Evolutionary conservation across 2,797 vertebrate genomes (phyloP).

Genomic region (Melopsittacus undulatus): DNA sequence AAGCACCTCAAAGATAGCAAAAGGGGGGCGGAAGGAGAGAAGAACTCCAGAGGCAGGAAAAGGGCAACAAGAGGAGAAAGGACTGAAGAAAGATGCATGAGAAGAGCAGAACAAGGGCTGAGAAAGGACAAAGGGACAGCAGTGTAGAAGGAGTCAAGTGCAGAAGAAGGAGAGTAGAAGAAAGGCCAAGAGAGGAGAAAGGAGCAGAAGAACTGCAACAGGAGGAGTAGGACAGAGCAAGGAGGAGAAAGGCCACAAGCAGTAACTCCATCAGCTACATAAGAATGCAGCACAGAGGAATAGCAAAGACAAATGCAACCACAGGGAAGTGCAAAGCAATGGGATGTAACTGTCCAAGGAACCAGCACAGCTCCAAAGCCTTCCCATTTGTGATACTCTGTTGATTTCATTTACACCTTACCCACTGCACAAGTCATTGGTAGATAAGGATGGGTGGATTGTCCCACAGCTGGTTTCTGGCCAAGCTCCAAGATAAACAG

Average conservation of each 20-base stretch:
- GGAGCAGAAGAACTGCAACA: neutral
- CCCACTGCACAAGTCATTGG: conserved; percentile 79
- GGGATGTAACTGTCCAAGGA: neutral
- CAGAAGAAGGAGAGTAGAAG: neutral
- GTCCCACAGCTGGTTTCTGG: conserved; percentile 74
- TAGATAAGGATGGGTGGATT: conserved; percentile 77
- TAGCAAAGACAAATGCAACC: neutral
- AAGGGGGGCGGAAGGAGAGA: no score
- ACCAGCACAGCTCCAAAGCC: neutral
- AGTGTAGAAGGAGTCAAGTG: no score
- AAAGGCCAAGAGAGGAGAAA: neutral
- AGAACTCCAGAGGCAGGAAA: no score
- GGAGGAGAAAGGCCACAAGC: neutral
- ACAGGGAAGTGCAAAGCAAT: neutral
- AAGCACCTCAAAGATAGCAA: neutral
- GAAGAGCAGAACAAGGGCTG: neutral
- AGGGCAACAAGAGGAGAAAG: neutral
- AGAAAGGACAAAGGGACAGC: neutral
- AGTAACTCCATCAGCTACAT: neutral
- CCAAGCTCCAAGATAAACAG: conserved; percentile 66
- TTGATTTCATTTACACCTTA: conserved; percentile 50
- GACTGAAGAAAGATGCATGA: neutral
- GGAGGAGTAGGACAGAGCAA: neutral
- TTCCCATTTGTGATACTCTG: neutral
- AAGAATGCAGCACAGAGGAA: neutral